phyloP scores from a whole-genome alignment of 2,113 vertebrate genomes.

The Dissostichus mawsoni region DNA sequence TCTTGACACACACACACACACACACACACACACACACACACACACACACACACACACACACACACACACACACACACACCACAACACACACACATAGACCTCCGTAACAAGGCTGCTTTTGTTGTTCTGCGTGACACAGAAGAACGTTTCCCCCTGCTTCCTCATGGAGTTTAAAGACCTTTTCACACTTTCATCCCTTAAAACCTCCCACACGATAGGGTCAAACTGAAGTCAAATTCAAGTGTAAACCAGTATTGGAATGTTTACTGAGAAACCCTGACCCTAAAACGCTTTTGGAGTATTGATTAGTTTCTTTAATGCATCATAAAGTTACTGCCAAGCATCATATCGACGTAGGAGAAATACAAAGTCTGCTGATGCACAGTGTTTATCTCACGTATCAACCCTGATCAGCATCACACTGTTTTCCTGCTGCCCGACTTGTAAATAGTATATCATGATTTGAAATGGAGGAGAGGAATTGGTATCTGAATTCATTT shows the following conservation, averaged over 20 bases:
- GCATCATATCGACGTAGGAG: background rate
- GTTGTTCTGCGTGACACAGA: slow-evolving; percentile 48
- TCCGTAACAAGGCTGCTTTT: slow-evolving; percentile 48
- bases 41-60: slow-evolving; percentile 5
- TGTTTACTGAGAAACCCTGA: background rate
- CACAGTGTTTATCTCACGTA: background rate
- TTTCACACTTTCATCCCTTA: slow-evolving; percentile 44
- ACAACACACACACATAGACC: slow-evolving; percentile 30
- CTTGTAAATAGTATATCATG: slow-evolving; percentile 15
- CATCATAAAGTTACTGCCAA: background rate
- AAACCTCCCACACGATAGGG: slow-evolving; percentile 34
- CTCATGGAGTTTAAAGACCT: slow-evolving; percentile 40
- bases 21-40: slow-evolving; percentile 10
- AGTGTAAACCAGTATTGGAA: slow-evolving; percentile 4
- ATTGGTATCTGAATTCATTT: slow-evolving; percentile 49
- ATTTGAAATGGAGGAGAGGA: slow-evolving; percentile 36
- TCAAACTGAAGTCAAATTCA: slow-evolving; percentile 58
- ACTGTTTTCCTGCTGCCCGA: background rate
- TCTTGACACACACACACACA: background rate
- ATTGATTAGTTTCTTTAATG: background rate
- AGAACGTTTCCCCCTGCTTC: slow-evolving; percentile 41
- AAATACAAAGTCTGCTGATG: background rate
- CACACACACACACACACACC: background rate
- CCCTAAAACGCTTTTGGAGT: too few species aligned
- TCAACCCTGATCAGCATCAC: background rate